Conservation (phyloP, 2,797 vertebrate genomes). For the Urosaurus nigricauda region DNA sequence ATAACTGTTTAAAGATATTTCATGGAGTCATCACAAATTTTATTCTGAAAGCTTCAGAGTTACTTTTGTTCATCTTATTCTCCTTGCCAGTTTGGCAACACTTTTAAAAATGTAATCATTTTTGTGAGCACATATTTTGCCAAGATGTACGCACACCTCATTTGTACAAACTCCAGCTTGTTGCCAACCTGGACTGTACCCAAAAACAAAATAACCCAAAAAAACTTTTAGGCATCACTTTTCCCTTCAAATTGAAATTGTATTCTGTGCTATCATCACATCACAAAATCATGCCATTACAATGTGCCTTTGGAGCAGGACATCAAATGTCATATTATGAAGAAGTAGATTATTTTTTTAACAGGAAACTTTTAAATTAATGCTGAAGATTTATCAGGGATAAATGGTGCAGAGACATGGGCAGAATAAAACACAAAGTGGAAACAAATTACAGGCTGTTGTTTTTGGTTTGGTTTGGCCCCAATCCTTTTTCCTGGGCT, state of each 20-base stretch:
- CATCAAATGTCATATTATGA: constrained; percentile 24
- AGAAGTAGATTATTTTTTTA: not conserved
- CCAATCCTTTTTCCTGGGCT: not conserved
- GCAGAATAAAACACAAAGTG: constrained; percentile 26
- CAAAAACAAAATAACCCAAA: not conserved
- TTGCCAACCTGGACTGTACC: constrained; percentile 55
- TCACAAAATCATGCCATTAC: constrained; percentile 47
- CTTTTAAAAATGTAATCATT: constrained; percentile 57
- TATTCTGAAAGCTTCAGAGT: constrained; percentile 9
- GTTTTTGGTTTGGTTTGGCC: not conserved
- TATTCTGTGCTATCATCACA: constrained; percentile 37
- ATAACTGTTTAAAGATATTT: constrained; percentile 53
- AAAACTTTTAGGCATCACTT: constrained; percentile 8
- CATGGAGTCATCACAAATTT: constrained; percentile 45
- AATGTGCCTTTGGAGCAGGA: constrained; percentile 49
- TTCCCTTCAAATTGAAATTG: constrained; percentile 45
- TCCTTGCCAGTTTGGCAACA: constrained; percentile 35
- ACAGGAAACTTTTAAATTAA: constrained; percentile 52
- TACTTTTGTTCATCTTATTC: not conserved
- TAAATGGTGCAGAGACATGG: not conserved
- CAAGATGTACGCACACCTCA: constrained; percentile 59
- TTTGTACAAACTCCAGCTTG: constrained; percentile 56
- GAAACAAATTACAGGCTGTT: not conserved
- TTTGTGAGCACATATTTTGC: constrained; percentile 56
- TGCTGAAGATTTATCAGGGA: constrained; percentile 30